Base-by-base conservation (phyloP, 1,140 invertebrate genomes). In the Eupristina koningsbergeri region DNA sequence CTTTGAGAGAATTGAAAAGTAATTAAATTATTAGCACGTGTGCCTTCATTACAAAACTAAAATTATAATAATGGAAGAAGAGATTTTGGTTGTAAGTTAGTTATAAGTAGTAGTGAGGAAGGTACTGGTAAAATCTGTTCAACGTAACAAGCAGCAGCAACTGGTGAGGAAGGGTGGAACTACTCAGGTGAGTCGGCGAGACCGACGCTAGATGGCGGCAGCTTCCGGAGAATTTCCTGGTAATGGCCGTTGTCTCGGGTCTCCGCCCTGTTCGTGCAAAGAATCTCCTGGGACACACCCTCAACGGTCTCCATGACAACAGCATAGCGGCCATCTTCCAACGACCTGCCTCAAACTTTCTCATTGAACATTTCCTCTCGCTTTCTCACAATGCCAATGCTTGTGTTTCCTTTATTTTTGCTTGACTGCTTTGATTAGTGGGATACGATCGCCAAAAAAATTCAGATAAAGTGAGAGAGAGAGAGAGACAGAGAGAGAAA, bases 311-410 rank as follows among this genome's bases (percentile, higher is more conserved):
- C 88, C 88, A 87, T 87, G 88, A 87, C 82, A 87, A 92, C 90
- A 41, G 9, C 11, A 22, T 45, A 80, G 84, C 90, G 86, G 89
- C 91, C 91, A 92, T 92, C 86, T 91, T 34, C 87, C 34, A 69
- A 45, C 85, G 89, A 91, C 90, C 89, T 91, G 87, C 90, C 90
- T 87, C 89, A 90, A 91, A 77, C 80, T 71, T 81, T 74, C 81
- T 82, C 80, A 69, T 50, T 22, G 45, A 53, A 77, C 73, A 22
- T 41, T 31, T 58, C 78, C 61, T 74, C 80, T 47, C 45, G 19
- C n/a, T 67, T 67, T 34, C 74, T 39, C 74, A 8, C n/a, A 8
- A 22, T 58, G n/a, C 61, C 41, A 61, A 73, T 81, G 41, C 41
- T 45, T 11, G 41, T 45, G 41, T 45, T 45, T 76, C 58, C 45